Evolutionary conservation across 2,113 vertebrate species (phyloP), one percentile per base, ranked within the genome.

Genomic region (Gobiocypris rarus): DNA sequence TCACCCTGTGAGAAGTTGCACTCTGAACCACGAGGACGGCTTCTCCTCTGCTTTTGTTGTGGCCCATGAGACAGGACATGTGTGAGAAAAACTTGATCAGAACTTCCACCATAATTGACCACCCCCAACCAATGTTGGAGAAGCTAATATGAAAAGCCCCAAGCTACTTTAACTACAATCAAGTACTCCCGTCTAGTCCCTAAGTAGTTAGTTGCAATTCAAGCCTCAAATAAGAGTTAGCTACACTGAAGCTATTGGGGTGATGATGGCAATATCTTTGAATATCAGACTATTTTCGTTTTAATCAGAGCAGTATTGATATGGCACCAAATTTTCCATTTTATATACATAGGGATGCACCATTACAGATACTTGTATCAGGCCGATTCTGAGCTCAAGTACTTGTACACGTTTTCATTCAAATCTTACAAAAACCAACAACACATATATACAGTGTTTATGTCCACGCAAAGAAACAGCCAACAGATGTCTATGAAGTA

Each of bases 21-120:
- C 98, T 84, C 93, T 99, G 85, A 99, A 99, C 92, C 98, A 99
- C 0, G 98, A 99, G 88, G 98, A 99, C 24, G 97, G 98, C 5
- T 99, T 99, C 93, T 99, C 98, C 50, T 99, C 97, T 0, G 97
- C 98, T 0, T 99, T 99, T 82, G 98, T 99, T 89, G 97, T 99
- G 86, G 97, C 97, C 61, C 98, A 99, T 41, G 98, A 99, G 93
- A 99, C 97, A 0, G 98, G 98, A 90, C 98, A 99, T 1, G 97
- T 99, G 98, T 99, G 94, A 98, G 98, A 67, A 50, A n/a, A 54
- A 22, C 67, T 76, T 61, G n/a, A 73, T 82, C 10, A 50, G 38
- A 54, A 28, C 43, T 26, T 9, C 83, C 50, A 56, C 8, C 61
- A 83, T 38, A 45, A 79, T 73, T 43, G 24, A 2, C 70, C 34